Conservation (phyloP, 1,140 invertebrate species). For the Leptinotarsa undecemlineata region DNA sequence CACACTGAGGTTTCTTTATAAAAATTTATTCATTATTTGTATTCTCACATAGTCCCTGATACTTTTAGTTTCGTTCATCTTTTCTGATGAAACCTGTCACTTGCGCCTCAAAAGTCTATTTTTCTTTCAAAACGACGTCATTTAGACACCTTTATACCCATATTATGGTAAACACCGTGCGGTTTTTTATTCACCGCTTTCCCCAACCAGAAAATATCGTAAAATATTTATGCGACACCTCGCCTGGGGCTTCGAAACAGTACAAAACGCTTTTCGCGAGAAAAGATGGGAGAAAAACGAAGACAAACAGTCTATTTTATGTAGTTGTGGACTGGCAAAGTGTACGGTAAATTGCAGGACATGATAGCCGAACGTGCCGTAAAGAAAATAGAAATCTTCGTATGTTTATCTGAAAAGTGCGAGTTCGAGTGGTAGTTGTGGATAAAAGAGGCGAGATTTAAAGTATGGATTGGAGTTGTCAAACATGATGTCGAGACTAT, state of each 20-base stretch:
- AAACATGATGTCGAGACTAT: background rate
- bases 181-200: background rate
- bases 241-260: slow-evolving; percentile 15
- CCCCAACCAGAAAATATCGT: slow-evolving; percentile 7
- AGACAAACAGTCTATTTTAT: slow-evolving; percentile 17
- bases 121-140: background rate
- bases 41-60: no score
- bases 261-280: slow-evolving; percentile 7
- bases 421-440: background rate
- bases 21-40: no score
- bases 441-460: background rate
- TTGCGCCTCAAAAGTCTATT: background rate
- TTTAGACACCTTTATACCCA: background rate
- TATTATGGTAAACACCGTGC: background rate
- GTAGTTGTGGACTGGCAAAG: slow-evolving; percentile 26
- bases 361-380: slow-evolving; percentile 13
- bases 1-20: no score
- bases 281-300: slow-evolving; percentile 16
- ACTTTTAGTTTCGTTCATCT: no score
- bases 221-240: slow-evolving; percentile 15
- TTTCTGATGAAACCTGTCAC: no score
- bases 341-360: slow-evolving; percentile 24
- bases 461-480: no score
- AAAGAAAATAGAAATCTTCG: slow-evolving; percentile 17
- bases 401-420: background rate